Conservation (phyloP, 2,888 invertebrate genomes). For the Alcis repandata region DNA sequence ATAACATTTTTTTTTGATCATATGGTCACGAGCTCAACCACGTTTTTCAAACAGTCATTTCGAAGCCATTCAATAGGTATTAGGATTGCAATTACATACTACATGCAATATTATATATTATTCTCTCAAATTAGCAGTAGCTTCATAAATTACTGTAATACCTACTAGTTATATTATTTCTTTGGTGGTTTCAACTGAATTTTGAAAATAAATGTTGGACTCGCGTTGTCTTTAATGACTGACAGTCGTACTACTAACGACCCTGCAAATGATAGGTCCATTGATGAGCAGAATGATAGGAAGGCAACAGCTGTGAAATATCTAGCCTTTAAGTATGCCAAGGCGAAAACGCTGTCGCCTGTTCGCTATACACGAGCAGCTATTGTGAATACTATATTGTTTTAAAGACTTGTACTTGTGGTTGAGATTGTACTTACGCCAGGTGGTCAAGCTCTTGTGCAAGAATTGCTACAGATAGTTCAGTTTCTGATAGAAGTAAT, state of each 20-base stretch:
- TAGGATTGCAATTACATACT: no score
- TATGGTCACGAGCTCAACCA: no score
- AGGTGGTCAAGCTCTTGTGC: constrained; percentile 15
- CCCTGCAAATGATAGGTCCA: constrained; percentile 31
- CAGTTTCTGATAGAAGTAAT: not conserved
- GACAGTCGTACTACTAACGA: constrained; percentile 14
- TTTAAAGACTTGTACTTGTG: constrained; percentile 14
- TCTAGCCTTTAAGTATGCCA: constrained; percentile 59
- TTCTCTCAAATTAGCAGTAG: no score
- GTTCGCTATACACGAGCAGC: constrained; percentile 35
- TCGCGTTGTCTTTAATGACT: not conserved
- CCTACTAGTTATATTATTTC: no score
- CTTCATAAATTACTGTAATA: not conserved
- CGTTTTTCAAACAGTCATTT: no score
- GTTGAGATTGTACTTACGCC: not conserved
- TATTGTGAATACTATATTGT: constrained; percentile 20
- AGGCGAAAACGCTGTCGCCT: constrained; percentile 57
- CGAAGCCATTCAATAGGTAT: no score
- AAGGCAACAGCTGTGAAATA: constrained; percentile 61
- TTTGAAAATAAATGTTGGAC: not conserved
- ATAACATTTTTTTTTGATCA: not conserved
- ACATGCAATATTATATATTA: no score
- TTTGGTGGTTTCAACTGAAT: no score
- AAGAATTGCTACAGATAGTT: constrained; percentile 5
- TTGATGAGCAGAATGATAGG: constrained; percentile 39